Base-by-base conservation (phyloP, 2,888 invertebrate genomes). In the Stenichneumon culpator region DNA sequence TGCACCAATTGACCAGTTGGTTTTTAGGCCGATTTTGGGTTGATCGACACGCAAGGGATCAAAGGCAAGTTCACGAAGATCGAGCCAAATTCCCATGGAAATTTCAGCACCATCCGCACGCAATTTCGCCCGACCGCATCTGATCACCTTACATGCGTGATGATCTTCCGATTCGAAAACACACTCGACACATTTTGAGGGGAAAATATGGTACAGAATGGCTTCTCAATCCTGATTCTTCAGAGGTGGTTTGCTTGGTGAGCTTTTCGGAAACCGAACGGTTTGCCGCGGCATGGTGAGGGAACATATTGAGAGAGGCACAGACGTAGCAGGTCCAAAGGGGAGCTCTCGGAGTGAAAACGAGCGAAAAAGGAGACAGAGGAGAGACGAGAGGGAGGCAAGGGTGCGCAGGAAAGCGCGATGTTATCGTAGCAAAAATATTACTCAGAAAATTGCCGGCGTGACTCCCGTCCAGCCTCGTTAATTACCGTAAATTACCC, bases 401-500 rank as follows among this genome's bases (percentile, higher is more conserved):
- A 68, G 88, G 86, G 81, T 88, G 84, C 87, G 87, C 87, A 89
- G 90, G 91, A 90, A 91, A 90, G 89, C 89, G 90, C 88, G 93
- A 94, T 93, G 93, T 93, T 94, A 93, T 93, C 93, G 89, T 87
- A 86, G 91, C 87, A 93, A 91, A 93, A 93, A 93, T 93, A 93
- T 93, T 92, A 93, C 92, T 93, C 91, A 93, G 93, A 93, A 93
- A 93, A 93, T 93, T 93, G 92, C 93, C 91, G 90, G 90, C 93
- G 92, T 92, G 93, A 93, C 93, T 94, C 87, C 60, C 92, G 92
- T 92, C 93, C 93, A 93, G 92, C 92, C 93, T 93, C 93, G 93
- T 94, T 94, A 94, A 93, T 94, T 93, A 93, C 93, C 92, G 92
- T 92, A 92, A 93, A 93, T 93, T 94, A 93, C 93, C 93, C 93